Evolutionary conservation across 2,888 invertebrate genomes (phyloP), one percentile per base, ranked within the genome.

Genomic region (Torymus tubicola): DNA sequence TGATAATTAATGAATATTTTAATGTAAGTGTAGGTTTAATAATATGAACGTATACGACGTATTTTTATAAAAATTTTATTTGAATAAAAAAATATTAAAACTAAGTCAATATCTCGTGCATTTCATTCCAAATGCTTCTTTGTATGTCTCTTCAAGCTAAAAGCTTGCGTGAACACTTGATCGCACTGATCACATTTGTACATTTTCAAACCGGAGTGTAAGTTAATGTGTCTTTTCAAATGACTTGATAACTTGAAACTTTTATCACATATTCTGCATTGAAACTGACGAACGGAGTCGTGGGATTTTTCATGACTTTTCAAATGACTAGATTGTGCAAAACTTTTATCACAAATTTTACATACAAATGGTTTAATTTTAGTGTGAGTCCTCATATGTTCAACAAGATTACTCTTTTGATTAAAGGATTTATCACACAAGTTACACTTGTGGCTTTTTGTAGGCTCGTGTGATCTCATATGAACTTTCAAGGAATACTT

Each of bases 91-190:
- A 24, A 57, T 58, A 42, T 64, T 10, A 16, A 58, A 55, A 65
- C 42, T 42, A 42, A 5, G 5, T 42, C 8, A 42, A 42, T 42
- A 42, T 42, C 42, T 77, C 50, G 58, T 53, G 50, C 73, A 76
- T 72, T 82, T 50, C 52, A 64, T 73, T 80, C 80, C 11, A n/a
- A 13, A 82, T 93, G 93, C 12, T 89, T 90, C 77, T 92, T 92
- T 72, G 91, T 89, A 83, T 93, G 93, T 82, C 92, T 89, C 63
- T 92, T 91, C 31, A 93, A 88, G 64, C 91, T 92, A 68, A 92
- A 91, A 64, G 92, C 91, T 75, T 92, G 92, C 1, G 91, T 88
- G 84, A 93, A 92, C 57, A 91, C 87, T 82, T 92, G 91, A 72
- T 91, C 88, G 85, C 93, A 93, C 16, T 87, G 86, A 24, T 89